Base-by-base conservation (phyloP, 2,113 vertebrate genomes). In the Cephalopterus ornatus region DNA sequence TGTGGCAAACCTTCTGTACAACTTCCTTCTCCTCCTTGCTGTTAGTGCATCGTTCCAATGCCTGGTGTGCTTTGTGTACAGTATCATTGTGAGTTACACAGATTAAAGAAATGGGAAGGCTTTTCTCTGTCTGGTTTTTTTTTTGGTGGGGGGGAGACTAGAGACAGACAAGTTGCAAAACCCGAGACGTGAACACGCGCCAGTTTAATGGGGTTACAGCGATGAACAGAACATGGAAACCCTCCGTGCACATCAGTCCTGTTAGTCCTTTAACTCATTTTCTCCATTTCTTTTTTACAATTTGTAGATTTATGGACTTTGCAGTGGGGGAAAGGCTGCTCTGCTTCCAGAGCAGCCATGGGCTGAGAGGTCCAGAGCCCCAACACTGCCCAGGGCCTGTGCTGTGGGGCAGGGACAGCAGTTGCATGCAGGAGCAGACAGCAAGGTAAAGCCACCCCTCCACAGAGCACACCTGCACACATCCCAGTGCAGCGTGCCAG, bases 81-180 rank as follows among this genome's bases (percentile, higher is more conserved):
- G 97, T 97, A 97, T 97, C 98, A 90, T 97, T 98, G 98, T 99
- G 98, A 98, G 97, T 98, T 97, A 98, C 97, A 98, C 98, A 96
- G 92, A 98, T 99, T 98, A 98, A 99, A 98, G 97, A 98, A 98
- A 98, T 94, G 98, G 98, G 98, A 98, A 98, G 98, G 98, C 96
- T 98, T 94, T 97, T 97, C 97, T 96, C 96, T 91, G 46, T 94
- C 96, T 93, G 98, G 96, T 97, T 98, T 96, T 66, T 91, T 74
- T 41, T 9, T 8, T 32, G 11, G 12, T 20, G 44, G 21, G 79
- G 10, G 41, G 27, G 26, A 63, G 22, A 6, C 32, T 32, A 52
- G 56, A 37, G 93, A 92, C 3, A 32, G 52, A 83, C 44, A 16
- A 84, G 47, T 74, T 80, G 6, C 42, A 58, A 42, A 80, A 53